These are phyloP conservation scores for Hydractinia echinata DNA, from an alignment of 30 jellyfish, hydroid and myxozoan species.

Conservation along the genomic window DNA sequence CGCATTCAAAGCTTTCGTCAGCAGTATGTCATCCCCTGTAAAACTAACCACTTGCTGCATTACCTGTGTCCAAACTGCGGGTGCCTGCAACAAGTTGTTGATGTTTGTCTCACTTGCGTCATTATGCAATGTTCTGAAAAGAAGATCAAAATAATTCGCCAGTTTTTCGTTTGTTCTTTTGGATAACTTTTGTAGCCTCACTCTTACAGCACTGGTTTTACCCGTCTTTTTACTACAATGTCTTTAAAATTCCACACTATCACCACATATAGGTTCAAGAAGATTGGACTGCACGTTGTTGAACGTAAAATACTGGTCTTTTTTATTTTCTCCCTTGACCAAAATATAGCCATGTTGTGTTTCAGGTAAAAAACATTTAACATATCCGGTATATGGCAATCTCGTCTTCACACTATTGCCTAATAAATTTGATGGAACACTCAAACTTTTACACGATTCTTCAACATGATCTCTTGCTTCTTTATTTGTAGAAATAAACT, in stretches of 20 bases:
- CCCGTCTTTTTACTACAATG: not conserved
- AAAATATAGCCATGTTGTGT: too few species aligned
- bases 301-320: too few species aligned
- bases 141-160: not conserved
- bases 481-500: too few species aligned
- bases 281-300: not conserved
- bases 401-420: too few species aligned
- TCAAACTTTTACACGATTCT: too few species aligned
- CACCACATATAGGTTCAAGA: not conserved
- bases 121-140: not conserved
- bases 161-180: not conserved
- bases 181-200: not conserved
- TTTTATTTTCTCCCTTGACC: too few species aligned
- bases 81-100: not conserved
- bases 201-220: not conserved
- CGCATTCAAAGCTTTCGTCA: not conserved
- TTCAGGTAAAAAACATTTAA: too few species aligned
- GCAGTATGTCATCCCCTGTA: not conserved
- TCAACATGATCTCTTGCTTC: too few species aligned
- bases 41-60: not conserved
- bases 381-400: too few species aligned
- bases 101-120: not conserved
- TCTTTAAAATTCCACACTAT: not conserved
- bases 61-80: slow-evolving; percentile 13
- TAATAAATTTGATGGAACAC: too few species aligned